These are phyloP conservation scores for Tenthredo notha DNA, from an alignment of 2,888 invertebrate genomes.

Conservation along the genomic window DNA sequence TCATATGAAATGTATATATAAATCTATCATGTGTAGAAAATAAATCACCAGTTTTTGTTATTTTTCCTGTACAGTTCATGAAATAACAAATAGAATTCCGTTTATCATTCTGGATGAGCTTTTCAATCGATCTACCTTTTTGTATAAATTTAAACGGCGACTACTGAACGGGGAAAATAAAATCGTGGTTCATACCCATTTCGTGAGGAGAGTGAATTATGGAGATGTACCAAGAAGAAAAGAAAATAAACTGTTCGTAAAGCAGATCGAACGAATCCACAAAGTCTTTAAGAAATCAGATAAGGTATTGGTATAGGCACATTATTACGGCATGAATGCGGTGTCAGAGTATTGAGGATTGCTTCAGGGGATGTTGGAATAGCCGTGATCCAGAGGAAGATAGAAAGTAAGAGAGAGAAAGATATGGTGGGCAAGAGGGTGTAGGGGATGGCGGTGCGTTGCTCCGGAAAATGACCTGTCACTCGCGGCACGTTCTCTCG, in stretches of 20 bases:
- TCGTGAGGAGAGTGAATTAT: neutral
- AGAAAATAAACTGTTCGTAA: conserved; percentile 8
- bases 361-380: conserved; percentile 64
- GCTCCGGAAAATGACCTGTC: conserved; percentile 78
- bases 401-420: conserved; percentile 55
- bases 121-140: neutral
- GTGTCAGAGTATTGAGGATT: conserved; percentile 69
- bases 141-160: neutral
- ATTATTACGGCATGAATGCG: conserved; percentile 69
- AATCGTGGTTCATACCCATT: neutral
- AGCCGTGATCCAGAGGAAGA: conserved; percentile 57
- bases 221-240: neutral
- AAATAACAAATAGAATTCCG: neutral
- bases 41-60: neutral
- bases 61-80: neutral
- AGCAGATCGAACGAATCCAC: conserved; percentile 1
- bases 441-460: conserved; percentile 68
- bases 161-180: neutral
- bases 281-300: conserved; percentile 63
- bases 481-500: conserved; percentile 71
- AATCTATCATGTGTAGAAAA: neutral
- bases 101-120: neutral
- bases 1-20: neutral
- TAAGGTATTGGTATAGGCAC: conserved; percentile 70
- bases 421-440: conserved; percentile 55